These are phyloP conservation scores for Zaprionus lineosus DNA, from an alignment of 2,888 invertebrate species.

Conservation along the genomic window DNA sequence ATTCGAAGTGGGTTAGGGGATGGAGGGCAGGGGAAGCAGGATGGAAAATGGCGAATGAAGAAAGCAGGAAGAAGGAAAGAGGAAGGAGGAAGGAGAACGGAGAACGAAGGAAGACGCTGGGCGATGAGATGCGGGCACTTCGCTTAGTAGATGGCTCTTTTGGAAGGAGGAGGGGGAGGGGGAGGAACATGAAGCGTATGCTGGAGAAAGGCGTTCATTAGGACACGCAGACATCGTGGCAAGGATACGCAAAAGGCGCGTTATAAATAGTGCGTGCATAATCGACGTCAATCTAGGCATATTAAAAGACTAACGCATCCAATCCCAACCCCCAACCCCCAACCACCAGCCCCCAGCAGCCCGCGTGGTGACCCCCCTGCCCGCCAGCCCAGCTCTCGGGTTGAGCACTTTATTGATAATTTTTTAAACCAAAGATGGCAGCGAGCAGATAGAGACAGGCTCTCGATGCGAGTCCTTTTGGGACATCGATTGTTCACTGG, in stretches of 20 bases:
- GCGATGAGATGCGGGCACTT: too few species aligned
- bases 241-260: slow-evolving; percentile 58
- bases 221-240: slow-evolving; percentile 71
- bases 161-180: background rate
- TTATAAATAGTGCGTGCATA: slow-evolving; percentile 77
- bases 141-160: too few species aligned
- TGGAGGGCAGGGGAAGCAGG: slow-evolving; percentile 9
- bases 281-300: slow-evolving; percentile 77
- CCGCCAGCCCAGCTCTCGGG: background rate
- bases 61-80: too few species aligned
- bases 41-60: too few species aligned
- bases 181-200: slow-evolving; percentile 58
- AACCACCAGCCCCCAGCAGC: too few species aligned
- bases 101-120: too few species aligned
- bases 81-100: too few species aligned
- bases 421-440: slow-evolving; percentile 33
- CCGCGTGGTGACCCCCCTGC: too few species aligned
- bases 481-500: background rate
- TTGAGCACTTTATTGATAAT: slow-evolving; percentile 39
- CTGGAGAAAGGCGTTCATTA: slow-evolving; percentile 67
- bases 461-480: background rate
- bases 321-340: background rate
- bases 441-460: slow-evolving; percentile 5
- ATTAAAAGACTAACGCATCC: slow-evolving; percentile 68
- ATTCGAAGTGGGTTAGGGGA: slow-evolving; percentile 57